phyloP scores from a whole-genome alignment of 2,113 vertebrate species.

The Perognathus longimembris region DNA sequence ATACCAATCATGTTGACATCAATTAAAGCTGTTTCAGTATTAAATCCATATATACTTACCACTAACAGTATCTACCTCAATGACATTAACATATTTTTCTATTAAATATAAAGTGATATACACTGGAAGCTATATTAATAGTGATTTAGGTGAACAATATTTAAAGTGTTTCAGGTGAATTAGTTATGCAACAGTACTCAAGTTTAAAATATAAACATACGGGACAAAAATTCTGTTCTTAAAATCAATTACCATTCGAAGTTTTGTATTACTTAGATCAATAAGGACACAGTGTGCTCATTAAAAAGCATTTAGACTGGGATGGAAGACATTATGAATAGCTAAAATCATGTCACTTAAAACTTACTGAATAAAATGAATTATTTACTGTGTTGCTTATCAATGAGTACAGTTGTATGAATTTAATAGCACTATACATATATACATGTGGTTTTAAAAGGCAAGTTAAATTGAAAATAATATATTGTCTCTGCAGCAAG shows the following conservation, averaged over 20 bases:
- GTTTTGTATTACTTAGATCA: not conserved
- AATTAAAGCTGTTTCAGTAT: not conserved
- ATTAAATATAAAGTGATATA: not conserved
- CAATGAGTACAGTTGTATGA: not conserved
- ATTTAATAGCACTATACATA: not conserved
- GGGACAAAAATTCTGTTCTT: not conserved
- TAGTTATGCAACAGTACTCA: not conserved
- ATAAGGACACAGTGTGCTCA: not conserved
- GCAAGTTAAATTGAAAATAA: not conserved
- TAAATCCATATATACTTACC: not conserved
- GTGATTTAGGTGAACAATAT: too few relatives aligned
- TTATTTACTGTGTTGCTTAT: not conserved
- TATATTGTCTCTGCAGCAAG: not conserved
- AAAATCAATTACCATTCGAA: not conserved
- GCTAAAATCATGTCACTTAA: not conserved
- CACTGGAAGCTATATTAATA: not conserved
- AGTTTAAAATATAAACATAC: not conserved
- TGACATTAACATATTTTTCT: not conserved
- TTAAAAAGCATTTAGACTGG: not conserved
- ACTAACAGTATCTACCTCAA: not conserved
- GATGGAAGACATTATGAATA: not conserved
- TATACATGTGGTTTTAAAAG: not conserved
- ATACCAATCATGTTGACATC: not conserved
- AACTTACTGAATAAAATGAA: not conserved
- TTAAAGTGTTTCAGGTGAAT: not conserved